phyloP scores from a whole-genome alignment of 2,888 invertebrate species.

The Tanaodytes sp. region DNA sequence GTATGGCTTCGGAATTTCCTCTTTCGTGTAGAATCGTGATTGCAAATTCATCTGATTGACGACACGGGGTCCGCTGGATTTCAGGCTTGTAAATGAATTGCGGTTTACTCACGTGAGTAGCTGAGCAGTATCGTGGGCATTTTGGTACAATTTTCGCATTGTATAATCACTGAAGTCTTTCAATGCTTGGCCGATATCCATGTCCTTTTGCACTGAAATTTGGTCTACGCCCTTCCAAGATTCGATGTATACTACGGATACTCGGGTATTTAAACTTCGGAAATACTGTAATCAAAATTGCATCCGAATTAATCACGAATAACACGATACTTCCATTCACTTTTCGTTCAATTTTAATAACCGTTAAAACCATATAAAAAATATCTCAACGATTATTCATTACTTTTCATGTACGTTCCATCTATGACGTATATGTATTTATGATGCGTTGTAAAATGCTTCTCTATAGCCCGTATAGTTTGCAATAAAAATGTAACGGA shows the following conservation, averaged over 20 bases:
- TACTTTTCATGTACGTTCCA: too few relatives aligned
- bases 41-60: conserved; percentile 19
- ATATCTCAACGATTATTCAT: too few relatives aligned
- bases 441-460: too few relatives aligned
- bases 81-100: conserved; percentile 32
- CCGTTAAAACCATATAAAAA: too few relatives aligned
- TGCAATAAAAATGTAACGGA: too few relatives aligned
- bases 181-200: conserved; percentile 91
- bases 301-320: too few relatives aligned
- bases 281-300: conserved; percentile 83
- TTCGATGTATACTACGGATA: conserved; percentile 96
- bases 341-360: too few relatives aligned
- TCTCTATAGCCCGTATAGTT: too few relatives aligned
- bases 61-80: conserved; percentile 16
- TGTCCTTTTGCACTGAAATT: conserved; percentile 84
- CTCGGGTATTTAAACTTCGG: conserved; percentile 92
- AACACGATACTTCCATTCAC: too few relatives aligned
- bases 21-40: conserved; percentile 14
- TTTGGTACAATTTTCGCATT: conserved; percentile 86
- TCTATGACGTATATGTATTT: too few relatives aligned
- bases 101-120: conserved; percentile 84
- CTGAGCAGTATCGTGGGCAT: conserved; percentile 93
- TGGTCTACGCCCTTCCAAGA: conserved; percentile 96
- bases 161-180: conserved; percentile 94
- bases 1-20: conserved; percentile 5